Evolutionary conservation across 2,888 invertebrate species (phyloP), one percentile per base, ranked within the genome.

Genomic region (Ramazzottius varieornatus): DNA sequence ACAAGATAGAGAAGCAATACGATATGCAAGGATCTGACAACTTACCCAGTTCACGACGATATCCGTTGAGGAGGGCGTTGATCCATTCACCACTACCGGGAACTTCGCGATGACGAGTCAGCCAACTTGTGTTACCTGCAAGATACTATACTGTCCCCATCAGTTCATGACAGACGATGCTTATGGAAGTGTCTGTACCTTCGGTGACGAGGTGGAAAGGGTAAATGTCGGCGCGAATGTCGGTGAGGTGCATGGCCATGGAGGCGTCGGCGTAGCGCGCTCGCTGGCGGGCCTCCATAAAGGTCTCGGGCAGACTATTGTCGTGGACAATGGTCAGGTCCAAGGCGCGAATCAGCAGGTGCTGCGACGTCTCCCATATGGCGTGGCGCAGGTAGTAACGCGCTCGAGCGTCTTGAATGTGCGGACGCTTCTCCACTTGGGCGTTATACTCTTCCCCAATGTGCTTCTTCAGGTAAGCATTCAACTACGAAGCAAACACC

Each of bases 331-430:
- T 54, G 54, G 29, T 16, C 29, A 54, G 29, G 29, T 54, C 54
- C 16, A 54, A 4, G 54, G 54, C 4, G 4, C 24, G 8, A 29
- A 54, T 24, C 16, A 54, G 54, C 20, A 54, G 29, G 54, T 54
- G 54, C 54, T 54, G 54, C 13, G 54, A 54, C 4, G n/a, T 54
- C 54, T 54, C 54, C 54, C 54, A 54, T 4, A 54, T 54, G 54
- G 54, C 29, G 54, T 54, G 20, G 29, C 54, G 54, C 54, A 54
- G 8, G 54, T 24, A 54, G 54, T 54, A 54, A 29, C 54, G 54
- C 20, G 54, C 54, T 4, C 29, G 20, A 24, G 54, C 54, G 54
- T 54, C 54, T 24, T 54, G 8, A 29, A 54, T 16, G 29, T 54
- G 54, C 20, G 54, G 54, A 16, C 54, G 54, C 54, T 54, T 54